Percentiles rank a stretch among this genome's conserved stretches.
Evolutionary conservation across 2,113 vertebrate species (phyloP).

Genomic region (Neodontobutis hainanensis): DNA sequence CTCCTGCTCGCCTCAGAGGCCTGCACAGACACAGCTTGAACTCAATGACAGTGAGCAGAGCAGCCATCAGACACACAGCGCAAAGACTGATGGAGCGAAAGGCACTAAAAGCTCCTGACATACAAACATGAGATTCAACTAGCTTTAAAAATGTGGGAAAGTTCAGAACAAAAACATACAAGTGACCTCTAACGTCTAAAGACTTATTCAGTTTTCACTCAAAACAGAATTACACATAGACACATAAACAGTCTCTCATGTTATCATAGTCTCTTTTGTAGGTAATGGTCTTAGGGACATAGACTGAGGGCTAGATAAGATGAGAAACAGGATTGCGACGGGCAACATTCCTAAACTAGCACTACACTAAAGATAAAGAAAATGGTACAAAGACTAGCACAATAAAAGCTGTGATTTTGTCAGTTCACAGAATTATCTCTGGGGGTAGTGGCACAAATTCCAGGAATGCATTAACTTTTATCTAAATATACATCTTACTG

Average conservation of each 20-base stretch:
- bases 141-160: constrained; percentile 42
- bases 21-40: constrained; percentile 25
- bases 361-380: no score
- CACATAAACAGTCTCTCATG: no score
- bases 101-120: constrained; percentile 30
- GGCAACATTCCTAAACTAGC: no score
- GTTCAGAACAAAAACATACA: constrained; percentile 6
- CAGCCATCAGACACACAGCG: constrained; percentile 28
- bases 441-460: no score
- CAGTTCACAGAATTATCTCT: no score
- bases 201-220: no score
- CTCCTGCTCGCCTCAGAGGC: constrained; percentile 55
- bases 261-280: no score
- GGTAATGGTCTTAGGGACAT: no score
- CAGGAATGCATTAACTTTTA: no score
- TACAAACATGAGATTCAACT: constrained; percentile 9
- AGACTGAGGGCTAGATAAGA: neutral
- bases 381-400: no score
- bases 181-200: constrained; percentile 2
- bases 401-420: no score
- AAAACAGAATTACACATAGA: no score
- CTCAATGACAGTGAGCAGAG: constrained; percentile 52
- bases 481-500: constrained; percentile 11
- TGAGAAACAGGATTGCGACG: neutral
- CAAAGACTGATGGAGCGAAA: constrained; percentile 44